Base-by-base conservation (phyloP, 1,140 invertebrate genomes). In the Catajapyx aquilonaris region DNA sequence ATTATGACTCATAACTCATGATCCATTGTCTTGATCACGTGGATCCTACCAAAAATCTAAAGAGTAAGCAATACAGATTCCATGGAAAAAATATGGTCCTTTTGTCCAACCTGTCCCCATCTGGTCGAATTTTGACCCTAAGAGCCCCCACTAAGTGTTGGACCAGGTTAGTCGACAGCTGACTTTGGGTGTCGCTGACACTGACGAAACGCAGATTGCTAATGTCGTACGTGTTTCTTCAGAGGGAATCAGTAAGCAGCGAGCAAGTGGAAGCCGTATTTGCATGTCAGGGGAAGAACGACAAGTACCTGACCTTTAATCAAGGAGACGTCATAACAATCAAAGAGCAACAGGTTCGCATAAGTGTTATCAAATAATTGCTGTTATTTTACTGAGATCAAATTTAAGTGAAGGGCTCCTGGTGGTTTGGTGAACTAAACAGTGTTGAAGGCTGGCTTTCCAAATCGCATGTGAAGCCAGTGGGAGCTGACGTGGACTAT, bases 291-390 rank as follows among this genome's bases (percentile, higher is more conserved):
- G 71, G 73, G 28, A 65, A 66, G n/a, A 69, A 69, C 47, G 62
- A 66, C 21, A 65, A 68, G 43, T 73, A 78, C 52, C 52, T 80
- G 25, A 60, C 66, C 1, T 76, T 80, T 46, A 62, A 62, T 32
- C 73, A 76, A 54, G 74, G 71, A 40, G 74, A 78, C 50, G 52
- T 59, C 10, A 66, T 80, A 35, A 56, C 52, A 35, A 66, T 80
- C 21, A 62, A 63, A 35, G 72, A 78, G 48, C 65, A 76, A 45
- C 69, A 73, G 51, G 64, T 55, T 46, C 33, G 34, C 40, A 38
- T 30, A n/a, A 28, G 9, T 34, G 20, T 33, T 31, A 33, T n/a
- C n/a, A n/a, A n/a, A n/a, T n/a, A n/a, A n/a, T n/a, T n/a, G n/a
- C n/a, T n/a, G n/a, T n/a, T n/a, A n/a, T n/a, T n/a, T n/a, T n/a